These are phyloP conservation scores for Netta rufina DNA, from an alignment of 2,797 vertebrate species.

Conservation along the genomic window DNA sequence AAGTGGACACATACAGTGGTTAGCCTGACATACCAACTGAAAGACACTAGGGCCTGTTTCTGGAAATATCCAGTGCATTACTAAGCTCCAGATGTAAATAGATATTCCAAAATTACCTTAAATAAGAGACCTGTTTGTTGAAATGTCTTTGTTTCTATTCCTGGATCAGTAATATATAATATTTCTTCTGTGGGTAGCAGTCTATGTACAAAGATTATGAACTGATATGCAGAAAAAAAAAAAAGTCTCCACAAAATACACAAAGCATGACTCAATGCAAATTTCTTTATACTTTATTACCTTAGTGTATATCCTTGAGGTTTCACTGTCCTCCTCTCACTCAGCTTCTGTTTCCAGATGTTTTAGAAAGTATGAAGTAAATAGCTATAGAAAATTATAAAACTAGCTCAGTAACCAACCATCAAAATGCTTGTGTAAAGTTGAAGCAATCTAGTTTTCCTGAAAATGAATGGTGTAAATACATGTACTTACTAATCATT, in stretches of 20 bases:
- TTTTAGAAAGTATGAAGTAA: not conserved
- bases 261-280: not conserved
- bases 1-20: too few relatives aligned
- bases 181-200: not conserved
- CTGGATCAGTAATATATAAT: not conserved
- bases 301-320: not conserved
- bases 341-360: not conserved
- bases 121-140: not conserved
- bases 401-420: not conserved
- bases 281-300: not conserved
- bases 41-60: not conserved
- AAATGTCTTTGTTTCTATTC: not conserved
- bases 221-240: not conserved
- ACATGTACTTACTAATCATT: not conserved
- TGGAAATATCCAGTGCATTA: not conserved
- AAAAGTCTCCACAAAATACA: not conserved
- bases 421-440: not conserved
- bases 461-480: not conserved
- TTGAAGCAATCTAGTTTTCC: not conserved
- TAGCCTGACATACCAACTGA: not conserved
- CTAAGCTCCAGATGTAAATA: not conserved
- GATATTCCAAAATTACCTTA: not conserved
- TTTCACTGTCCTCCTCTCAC: not conserved
- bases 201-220: not conserved
- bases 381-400: not conserved